These are phyloP conservation scores for Hemitrygon akajei DNA, from an alignment of 2,797 vertebrate species.

Conservation along the genomic window DNA sequence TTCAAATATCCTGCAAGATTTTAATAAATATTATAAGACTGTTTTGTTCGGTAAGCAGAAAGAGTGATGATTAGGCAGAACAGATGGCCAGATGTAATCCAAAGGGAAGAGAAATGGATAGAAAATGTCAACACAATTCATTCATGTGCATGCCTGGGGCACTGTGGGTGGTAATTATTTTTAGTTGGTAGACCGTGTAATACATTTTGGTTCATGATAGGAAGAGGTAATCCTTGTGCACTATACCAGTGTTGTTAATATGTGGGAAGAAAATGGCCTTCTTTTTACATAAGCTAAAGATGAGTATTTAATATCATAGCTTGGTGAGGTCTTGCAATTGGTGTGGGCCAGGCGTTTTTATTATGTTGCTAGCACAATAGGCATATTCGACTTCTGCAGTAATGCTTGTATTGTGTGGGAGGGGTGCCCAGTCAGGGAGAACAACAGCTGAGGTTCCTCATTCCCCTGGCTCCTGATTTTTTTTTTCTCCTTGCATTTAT, in stretches of 20 bases:
- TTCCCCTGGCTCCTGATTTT: background rate
- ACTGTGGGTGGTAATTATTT: slow-evolving; percentile 34
- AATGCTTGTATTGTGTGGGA: background rate
- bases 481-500: no score
- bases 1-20: slow-evolving; percentile 35
- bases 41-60: slow-evolving; percentile 18
- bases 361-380: background rate
- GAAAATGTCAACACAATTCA: slow-evolving; percentile 31
- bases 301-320: background rate
- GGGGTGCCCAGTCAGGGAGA: background rate
- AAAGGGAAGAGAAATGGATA: background rate
- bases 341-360: background rate
- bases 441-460: background rate
- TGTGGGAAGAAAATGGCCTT: no score
- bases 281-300: background rate
- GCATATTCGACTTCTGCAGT: background rate
- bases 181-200: slow-evolving; percentile 28
- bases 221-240: slow-evolving; percentile 3
- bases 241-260: background rate
- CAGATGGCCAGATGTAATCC: slow-evolving; percentile 28
- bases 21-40: background rate
- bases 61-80: slow-evolving; percentile 28
- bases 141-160: slow-evolving; percentile 13
- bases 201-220: background rate
- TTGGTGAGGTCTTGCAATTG: background rate